Conservation (phyloP, 1,140 invertebrate genomes). For the Aphidius ervi region DNA sequence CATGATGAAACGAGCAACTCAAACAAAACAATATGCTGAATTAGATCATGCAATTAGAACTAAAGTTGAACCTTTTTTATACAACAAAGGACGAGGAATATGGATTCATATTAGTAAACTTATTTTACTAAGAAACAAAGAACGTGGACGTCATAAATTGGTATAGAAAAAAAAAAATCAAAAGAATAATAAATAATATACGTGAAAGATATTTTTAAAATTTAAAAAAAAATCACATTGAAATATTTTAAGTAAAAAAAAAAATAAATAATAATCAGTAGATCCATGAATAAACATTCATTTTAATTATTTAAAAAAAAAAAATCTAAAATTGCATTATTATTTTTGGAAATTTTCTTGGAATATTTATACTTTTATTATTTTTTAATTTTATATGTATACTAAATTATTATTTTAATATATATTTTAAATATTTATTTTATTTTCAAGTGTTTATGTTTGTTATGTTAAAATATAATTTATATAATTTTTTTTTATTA, state of each 20-base stretch:
- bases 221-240: neutral
- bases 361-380: no score
- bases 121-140: slow-evolving; percentile 83
- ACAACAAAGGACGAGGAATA: slow-evolving; percentile 87
- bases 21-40: slow-evolving; percentile 84
- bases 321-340: no score
- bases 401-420: no score
- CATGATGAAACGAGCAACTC: slow-evolving; percentile 86
- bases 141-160: slow-evolving; percentile 74
- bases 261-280: no score
- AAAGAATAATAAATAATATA: neutral
- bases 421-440: no score
- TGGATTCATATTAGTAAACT: slow-evolving; percentile 84
- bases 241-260: no score
- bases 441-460: no score
- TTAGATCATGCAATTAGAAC: slow-evolving; percentile 86
- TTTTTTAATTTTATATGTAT: no score
- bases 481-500: slow-evolving; percentile 3
- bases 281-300: no score
- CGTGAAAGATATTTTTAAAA: slow-evolving; percentile 1
- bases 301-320: no score
- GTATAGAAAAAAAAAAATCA: slow-evolving; percentile 42
- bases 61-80: slow-evolving; percentile 87
- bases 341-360: no score
- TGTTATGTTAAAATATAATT: no score